Evolutionary conservation across 2,113 vertebrate species (phyloP), one percentile per base, ranked within the genome.

Genomic region (Odobenus rosmarus): DNA sequence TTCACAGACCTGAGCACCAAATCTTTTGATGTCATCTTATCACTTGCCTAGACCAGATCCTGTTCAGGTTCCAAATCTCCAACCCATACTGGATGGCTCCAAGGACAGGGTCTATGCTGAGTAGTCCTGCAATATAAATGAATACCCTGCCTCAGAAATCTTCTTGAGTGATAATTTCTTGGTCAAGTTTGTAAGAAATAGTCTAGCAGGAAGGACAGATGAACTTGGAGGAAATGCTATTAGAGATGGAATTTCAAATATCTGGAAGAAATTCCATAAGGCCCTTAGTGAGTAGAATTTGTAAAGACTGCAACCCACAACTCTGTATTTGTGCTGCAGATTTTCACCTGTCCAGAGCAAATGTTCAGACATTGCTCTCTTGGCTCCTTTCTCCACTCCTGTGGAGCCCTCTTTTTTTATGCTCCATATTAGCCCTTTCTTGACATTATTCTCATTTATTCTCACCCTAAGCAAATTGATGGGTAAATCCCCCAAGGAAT

Each of bases 1-100:
- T 90, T 72, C 31, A 69, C 1, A 85, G 53, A 74, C 88, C 31
- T 31, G 62, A 81, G 61, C 0, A 0, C 74, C 88, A 69, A 46
- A 55, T 79, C 88, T 93, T 95, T 91, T 76, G 69, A 94, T 83
- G 84, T 71, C 55, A 77, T 15, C 8, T 94, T 93, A 83, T 97
- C 67, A 14, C 18, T 80, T 59, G 28, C 69, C 76, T 69, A 51
- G 49, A 92, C 59, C 80, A 67, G 71, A 76, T 36, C 57, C 39
- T 87, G 33, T 57, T 49, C 46, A 59, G 64, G 36, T 85, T 96
- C 69, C 95, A 95, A 96, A 55, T 46, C 88, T 96, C 59, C 49
- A 59, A 13, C 28, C 26, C 82, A 84, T 5, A 21, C 55, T 76
- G 18, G 39, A 15, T 79, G 96, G 90, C 76, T 92, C 90, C 57